Conservation (phyloP, 2,888 invertebrate species). For the Chironomus riparius region DNA sequence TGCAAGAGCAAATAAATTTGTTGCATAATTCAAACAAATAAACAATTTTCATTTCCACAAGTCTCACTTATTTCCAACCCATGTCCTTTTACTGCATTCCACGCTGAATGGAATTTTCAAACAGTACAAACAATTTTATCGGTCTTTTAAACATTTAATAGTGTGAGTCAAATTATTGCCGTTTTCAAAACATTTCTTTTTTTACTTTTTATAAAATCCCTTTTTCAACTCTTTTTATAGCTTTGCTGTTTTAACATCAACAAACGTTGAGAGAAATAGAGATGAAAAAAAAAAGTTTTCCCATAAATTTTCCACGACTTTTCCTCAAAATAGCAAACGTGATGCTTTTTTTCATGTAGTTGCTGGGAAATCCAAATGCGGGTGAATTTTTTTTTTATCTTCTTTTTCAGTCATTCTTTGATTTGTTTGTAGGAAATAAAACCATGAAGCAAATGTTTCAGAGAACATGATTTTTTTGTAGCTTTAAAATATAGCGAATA, state of each 20-base stretch:
- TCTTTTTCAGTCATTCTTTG: not conserved
- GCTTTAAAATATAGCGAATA: too few species aligned
- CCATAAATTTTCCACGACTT: slow-evolving; percentile 25
- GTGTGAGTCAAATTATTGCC: slow-evolving; percentile 8
- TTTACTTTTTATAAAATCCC: not conserved
- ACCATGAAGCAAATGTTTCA: too few species aligned
- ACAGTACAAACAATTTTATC: not conserved
- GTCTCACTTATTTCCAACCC: not conserved
- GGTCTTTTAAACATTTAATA: slow-evolving; percentile 10
- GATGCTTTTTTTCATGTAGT: not conserved
- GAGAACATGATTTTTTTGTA: too few species aligned
- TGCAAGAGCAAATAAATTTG: not conserved
- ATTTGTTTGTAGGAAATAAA: not conserved
- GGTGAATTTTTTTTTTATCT: not conserved
- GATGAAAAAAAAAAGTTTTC: slow-evolving; percentile 13
- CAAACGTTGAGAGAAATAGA: not conserved
- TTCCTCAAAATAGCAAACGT: slow-evolving; percentile 13
- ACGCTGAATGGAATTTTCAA: not conserved
- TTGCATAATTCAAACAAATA: not conserved
- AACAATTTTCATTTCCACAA: not conserved
- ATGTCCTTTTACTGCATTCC: not conserved
- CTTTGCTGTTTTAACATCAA: slow-evolving; percentile 14
- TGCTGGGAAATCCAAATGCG: not conserved
- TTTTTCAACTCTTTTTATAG: not conserved
- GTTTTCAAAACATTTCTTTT: not conserved